These are phyloP conservation scores for Eueides isabella DNA, from an alignment of 1,140 invertebrate species.

Conservation along the genomic window DNA sequence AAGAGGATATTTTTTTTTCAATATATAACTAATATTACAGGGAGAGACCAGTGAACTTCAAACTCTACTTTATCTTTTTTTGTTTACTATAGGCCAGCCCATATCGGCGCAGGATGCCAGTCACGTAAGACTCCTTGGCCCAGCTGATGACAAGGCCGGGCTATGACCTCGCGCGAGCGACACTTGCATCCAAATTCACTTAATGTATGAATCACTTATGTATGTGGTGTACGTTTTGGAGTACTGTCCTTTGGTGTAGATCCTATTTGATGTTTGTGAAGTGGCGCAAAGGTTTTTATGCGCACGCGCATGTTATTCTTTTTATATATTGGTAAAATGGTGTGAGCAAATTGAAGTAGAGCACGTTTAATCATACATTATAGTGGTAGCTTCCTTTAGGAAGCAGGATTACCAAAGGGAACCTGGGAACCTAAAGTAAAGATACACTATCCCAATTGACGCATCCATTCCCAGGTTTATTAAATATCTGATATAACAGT, in stretches of 20 bases:
- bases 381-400: too few relatives aligned
- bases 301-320: not conserved
- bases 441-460: too few relatives aligned
- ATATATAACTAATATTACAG: too few relatives aligned
- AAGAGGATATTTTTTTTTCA: too few relatives aligned
- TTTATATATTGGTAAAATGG: not conserved
- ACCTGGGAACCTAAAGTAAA: too few relatives aligned
- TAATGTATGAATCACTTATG: slow-evolving; percentile 22
- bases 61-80: not conserved
- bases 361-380: too few relatives aligned
- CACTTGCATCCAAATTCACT: slow-evolving; percentile 47
- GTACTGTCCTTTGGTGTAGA: not conserved
- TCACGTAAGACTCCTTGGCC: slow-evolving; percentile 57
- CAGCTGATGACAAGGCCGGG: slow-evolving; percentile 54
- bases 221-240: slow-evolving; percentile 18
- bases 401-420: too few relatives aligned
- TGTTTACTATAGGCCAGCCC: slow-evolving; percentile 5
- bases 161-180: slow-evolving; percentile 47
- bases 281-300: not conserved
- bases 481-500: too few relatives aligned
- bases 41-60: not conserved
- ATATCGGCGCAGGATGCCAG: slow-evolving; percentile 38
- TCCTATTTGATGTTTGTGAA: not conserved
- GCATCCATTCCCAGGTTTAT: too few relatives aligned
- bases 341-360: too few relatives aligned